Percentiles rank a stretch among this genome's conserved stretches.
phyloP scores from a whole-genome alignment of 2,113 vertebrate genomes.

The Onychostruthus taczanowskii region DNA sequence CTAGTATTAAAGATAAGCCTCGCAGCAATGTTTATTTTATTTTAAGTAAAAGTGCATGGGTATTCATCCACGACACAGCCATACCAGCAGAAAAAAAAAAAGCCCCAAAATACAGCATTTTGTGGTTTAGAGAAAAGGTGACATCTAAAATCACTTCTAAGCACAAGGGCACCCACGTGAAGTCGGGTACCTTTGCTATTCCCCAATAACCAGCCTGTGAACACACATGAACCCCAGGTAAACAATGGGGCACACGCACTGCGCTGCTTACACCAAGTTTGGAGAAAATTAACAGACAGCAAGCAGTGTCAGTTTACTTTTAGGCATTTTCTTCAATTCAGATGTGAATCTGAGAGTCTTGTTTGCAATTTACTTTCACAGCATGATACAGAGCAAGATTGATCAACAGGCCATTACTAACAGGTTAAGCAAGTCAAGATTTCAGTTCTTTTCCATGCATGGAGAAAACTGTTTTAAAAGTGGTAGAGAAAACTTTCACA shows the following conservation, averaged over 20 bases:
- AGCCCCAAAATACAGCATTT: accelerated
- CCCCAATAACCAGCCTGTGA: neutral
- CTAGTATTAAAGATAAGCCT: neutral
- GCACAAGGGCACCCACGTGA: neutral
- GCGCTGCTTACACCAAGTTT: neutral
- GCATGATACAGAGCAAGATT: accelerated
- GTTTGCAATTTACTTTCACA: neutral
- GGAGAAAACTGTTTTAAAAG: neutral
- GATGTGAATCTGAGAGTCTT: neutral
- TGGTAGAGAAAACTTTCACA: neutral
- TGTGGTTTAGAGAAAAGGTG: neutral
- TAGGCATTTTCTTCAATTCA: neutral
- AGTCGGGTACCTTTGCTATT: neutral
- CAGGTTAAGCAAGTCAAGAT: neutral
- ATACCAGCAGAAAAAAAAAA: neutral
- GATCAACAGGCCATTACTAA: neutral
- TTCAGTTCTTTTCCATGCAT: neutral
- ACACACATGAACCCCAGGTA: neutral
- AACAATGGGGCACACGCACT: neutral
- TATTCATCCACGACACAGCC: neutral
- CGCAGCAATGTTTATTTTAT: neutral
- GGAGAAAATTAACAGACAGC: neutral
- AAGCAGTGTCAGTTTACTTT: neutral
- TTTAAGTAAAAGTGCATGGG: neutral
- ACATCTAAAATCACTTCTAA: neutral